Evolutionary conservation across 2,797 vertebrate genomes (phyloP), one percentile per base, ranked within the genome.

Genomic region (Rhynchotus rufescens): DNA sequence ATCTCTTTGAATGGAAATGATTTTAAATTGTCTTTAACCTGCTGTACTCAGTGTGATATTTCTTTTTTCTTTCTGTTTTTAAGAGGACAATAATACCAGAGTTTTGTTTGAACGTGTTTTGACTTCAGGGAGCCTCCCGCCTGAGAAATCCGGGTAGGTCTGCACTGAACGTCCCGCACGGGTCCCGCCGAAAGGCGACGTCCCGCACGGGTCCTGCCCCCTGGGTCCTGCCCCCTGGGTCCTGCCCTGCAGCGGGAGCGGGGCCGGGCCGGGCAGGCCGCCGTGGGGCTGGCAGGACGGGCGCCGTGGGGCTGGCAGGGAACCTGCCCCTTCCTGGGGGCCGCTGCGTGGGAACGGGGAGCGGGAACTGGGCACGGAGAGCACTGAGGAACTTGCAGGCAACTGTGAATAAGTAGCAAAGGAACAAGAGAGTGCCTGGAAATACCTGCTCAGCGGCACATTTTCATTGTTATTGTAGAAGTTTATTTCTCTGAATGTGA

Each of bases 31-130:
- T 49, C 40, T 95, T 81, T 84, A 69, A 74, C 76, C 15, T 91
- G 69, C 92, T 88, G 67, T 95, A 89, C 86, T 93, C 21, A 57
- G 36, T 92, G 76, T 92, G 59, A 75, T 94, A 93, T 95, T 97
- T 92, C 89, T 89, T 92, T 82, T 86, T 88, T 97, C 72, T 93
- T 80, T 94, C 52, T 95, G 0, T 91, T 89, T 93, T 88, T 94
- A 86, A 99, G 99, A 99, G 99, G 99, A 99, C 96, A 99, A 99
- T 97, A 99, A 99, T 97, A 99, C 99, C 36, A 98, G 99, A 96
- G 99, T 99, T 96, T 97, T 99, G 96, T 99, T 99, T 98, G 99
- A 99, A 97, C 98, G 99, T n/a, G 99, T 99, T 96, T 98, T 99
- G 96, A 99, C 99, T 84, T 99, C 99, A 84, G 99, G 99, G 96